Evolutionary conservation across 2,888 invertebrate species (phyloP), one percentile per base, ranked within the genome.

Genomic region (Gibbula magus): DNA sequence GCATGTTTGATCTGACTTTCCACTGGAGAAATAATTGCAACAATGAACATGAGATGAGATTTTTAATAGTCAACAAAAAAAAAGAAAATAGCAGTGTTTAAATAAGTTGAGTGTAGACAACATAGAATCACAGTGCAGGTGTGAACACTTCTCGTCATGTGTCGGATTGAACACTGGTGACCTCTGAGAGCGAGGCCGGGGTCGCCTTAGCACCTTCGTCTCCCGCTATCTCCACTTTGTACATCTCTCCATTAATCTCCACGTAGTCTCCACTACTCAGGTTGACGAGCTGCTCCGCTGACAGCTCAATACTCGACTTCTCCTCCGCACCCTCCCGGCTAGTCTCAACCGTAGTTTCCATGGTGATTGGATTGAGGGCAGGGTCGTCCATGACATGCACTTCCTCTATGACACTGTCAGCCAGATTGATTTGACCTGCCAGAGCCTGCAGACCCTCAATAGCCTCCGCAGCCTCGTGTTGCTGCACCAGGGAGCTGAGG

Each of bases 211-310:
- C 61, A 25, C 61, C 53, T 18, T 78, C 67, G 5, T 78, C 78
- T 70, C 70, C 67, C 13, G 78, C 51, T 25, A 78, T 78, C 79
- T 90, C 90, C 7, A 91, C 91, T 83, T 91, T 89, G 80, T 91
- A 92, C 83, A 91, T 88, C 80, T 92, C 90, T 0, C 91, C 92
- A 82, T 92, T 89, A 45, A 92, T 91, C 84, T 92, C 90, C 25
- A 92, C 88, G 85, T 86, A 91, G 81, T 92, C 92, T 22, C 92
- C 92, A n/a, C 88, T 83, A 2, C 88, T 87, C 74, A 92, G 84
- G 80, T 89, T 85, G 79, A 89, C 88, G 13, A 91, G 77, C 82
- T 91, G 89, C n/a, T 91, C 91, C 4, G 88, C 79, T 3, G 90
- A 86, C 39, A 91, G 79, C 81, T 92, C 88, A 35, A 89, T 86